Conservation (phyloP, 2,888 invertebrate genomes). For the Drosophila heteroneura region DNA sequence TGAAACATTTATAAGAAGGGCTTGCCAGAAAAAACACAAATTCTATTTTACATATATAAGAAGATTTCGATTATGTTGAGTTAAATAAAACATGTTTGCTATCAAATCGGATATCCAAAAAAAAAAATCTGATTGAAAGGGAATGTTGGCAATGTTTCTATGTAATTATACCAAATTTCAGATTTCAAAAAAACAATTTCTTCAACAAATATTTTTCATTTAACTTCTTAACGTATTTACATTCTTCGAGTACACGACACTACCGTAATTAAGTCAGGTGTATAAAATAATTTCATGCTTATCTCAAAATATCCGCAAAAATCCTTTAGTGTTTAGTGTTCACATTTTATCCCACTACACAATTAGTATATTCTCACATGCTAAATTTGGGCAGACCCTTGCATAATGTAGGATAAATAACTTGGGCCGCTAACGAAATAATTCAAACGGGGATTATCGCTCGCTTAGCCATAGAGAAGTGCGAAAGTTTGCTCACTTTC, state of each 20-base stretch:
- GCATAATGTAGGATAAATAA: conserved; percentile 19
- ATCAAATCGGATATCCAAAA: background rate
- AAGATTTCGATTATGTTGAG: background rate
- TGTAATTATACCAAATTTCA: background rate
- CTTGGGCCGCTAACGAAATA: conserved; percentile 58
- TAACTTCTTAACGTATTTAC: background rate
- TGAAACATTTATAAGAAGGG: too few relatives aligned
- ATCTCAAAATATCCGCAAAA: background rate
- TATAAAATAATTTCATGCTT: background rate
- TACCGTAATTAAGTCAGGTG: background rate
- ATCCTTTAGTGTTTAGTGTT: background rate
- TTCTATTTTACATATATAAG: background rate
- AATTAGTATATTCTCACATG: background rate
- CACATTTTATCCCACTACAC: background rate
- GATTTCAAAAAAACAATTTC: background rate
- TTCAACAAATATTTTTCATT: background rate
- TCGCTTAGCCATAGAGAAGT: conserved; percentile 49
- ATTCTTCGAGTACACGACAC: background rate
- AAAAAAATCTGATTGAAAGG: background rate
- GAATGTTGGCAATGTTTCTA: background rate
- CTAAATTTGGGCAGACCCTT: background rate
- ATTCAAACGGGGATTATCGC: conserved; percentile 66
- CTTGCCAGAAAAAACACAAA: background rate
- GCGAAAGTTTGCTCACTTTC: conserved; percentile 65
- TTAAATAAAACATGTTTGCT: background rate